Evolutionary conservation across 2,888 invertebrate species (phyloP), one percentile per base, ranked within the genome.

Genomic region (Drosophila macrospina): DNA sequence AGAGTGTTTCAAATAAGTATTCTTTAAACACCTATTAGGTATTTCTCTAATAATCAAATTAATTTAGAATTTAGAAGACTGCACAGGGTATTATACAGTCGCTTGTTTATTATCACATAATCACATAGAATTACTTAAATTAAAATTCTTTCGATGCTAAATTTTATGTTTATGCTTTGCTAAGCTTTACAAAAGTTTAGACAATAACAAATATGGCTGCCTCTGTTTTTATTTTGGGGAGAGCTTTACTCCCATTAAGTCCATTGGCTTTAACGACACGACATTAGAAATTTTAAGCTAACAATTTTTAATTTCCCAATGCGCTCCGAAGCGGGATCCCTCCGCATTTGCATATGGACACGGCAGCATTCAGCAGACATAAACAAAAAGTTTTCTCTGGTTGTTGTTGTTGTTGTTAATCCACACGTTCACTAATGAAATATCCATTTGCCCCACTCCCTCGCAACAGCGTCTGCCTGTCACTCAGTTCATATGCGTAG

Each of bases 291-390:
- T 59, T 64, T 15, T 50, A 51, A 15, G 67, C 48, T 13, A 55
- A 59, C 16, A 34, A 52, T 69, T 85, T 83, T 77, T 84, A 74
- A 81, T 81, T 81, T 85, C 85, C 81, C 81, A 76, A 79, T 85
- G 70, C 82, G 85, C 73, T 48, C 81, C 15, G 45, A 15, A 34
- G 10, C 56, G 52, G 57, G 13, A 26, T 20, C 52, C 59, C 42
- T 11, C 10, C 30, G 24, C 80, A 83, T 81, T 78, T 73, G 81
- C 79, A 83, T 83, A 80, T 75, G 66, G 55, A 79, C 54, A 16
- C 4, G 10, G 11, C 39, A 36, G n/a, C 13, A 57, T 13, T 60
- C 47, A 39, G 78, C 79, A 84, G 79, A 78, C 81, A 74, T 81
- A 81, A 81, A 84, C 81, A 85, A 76, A 77, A 74, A 56, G 76